Conservation (phyloP, 2,113 vertebrate genomes). For the Silurus meridionalis region DNA sequence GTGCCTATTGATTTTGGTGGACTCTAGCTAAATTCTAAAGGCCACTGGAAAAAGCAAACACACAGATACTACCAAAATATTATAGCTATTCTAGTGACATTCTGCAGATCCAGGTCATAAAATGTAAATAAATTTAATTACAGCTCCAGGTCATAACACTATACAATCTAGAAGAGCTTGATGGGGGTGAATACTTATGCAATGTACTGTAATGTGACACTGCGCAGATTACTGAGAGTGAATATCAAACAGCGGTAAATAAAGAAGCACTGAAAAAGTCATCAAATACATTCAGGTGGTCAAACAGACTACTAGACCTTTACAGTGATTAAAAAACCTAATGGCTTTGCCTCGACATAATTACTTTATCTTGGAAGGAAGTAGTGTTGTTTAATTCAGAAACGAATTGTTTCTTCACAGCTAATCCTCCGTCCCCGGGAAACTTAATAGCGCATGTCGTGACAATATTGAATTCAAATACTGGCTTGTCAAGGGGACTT, state of each 20-base stretch:
- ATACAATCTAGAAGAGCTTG: background rate
- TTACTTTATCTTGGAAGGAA: constrained; percentile 43
- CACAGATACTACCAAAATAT: no score
- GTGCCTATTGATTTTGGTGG: background rate
- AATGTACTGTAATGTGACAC: background rate
- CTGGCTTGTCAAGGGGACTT: constrained; percentile 25
- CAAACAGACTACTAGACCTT: constrained; percentile 28
- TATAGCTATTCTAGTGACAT: background rate
- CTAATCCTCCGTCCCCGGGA: constrained; percentile 39
- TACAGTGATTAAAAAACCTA: constrained; percentile 45
- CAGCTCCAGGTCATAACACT: background rate
- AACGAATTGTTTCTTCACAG: constrained; percentile 58
- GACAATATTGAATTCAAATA: constrained; percentile 52
- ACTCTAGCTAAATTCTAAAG: background rate
- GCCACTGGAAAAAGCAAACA: no score
- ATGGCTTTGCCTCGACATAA: constrained; percentile 42
- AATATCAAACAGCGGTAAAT: background rate
- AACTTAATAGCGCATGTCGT: constrained; percentile 42
- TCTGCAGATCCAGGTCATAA: background rate
- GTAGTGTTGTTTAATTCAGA: constrained; percentile 51
- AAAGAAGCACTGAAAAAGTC: background rate
- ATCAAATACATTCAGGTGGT: background rate
- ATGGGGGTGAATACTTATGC: background rate
- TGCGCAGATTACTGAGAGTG: background rate
- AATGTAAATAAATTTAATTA: background rate